These are phyloP conservation scores for Atethmia centrago DNA, from an alignment of 2,888 invertebrate species.

Conservation along the genomic window DNA sequence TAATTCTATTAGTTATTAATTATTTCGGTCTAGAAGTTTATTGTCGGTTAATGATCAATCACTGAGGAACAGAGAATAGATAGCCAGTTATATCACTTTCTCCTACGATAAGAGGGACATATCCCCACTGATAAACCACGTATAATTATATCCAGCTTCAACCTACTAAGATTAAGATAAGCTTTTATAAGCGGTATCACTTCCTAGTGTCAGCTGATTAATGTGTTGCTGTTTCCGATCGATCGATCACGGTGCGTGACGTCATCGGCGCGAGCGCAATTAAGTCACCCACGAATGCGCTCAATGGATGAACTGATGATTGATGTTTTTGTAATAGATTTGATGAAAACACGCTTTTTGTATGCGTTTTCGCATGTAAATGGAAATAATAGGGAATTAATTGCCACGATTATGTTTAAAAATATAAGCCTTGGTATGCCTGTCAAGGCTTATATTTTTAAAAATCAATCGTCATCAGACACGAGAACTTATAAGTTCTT, in stretches of 20 bases:
- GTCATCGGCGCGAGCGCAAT: slow-evolving; percentile 59
- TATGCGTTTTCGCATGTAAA: slow-evolving; percentile 34
- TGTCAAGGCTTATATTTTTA: no score
- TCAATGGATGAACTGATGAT: slow-evolving; percentile 51
- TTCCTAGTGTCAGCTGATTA: slow-evolving; percentile 68
- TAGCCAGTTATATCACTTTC: background rate
- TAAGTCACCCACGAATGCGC: slow-evolving; percentile 44
- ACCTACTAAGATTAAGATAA: slow-evolving; percentile 41
- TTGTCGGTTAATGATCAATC: background rate
- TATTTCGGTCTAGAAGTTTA: background rate
- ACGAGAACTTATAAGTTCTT: background rate
- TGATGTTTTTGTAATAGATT: slow-evolving; percentile 54
- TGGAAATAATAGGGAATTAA: slow-evolving; percentile 27
- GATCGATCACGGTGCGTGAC: slow-evolving; percentile 66
- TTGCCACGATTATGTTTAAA: slow-evolving; percentile 21
- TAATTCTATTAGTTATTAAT: background rate
- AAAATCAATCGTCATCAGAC: no score
- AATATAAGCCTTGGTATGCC: background rate
- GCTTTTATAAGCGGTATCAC: slow-evolving; percentile 31
- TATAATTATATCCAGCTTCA: background rate
- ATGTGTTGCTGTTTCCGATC: slow-evolving; percentile 68
- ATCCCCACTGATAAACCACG: background rate
- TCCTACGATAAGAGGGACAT: slow-evolving; percentile 1
- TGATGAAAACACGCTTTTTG: slow-evolving; percentile 50
- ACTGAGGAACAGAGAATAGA: background rate